A percentile compares a stretch with the other conserved stretches of the same genome.
phyloP scores from a whole-genome alignment of 1,140 invertebrate genomes.

The Portunus trituberculatus region DNA sequence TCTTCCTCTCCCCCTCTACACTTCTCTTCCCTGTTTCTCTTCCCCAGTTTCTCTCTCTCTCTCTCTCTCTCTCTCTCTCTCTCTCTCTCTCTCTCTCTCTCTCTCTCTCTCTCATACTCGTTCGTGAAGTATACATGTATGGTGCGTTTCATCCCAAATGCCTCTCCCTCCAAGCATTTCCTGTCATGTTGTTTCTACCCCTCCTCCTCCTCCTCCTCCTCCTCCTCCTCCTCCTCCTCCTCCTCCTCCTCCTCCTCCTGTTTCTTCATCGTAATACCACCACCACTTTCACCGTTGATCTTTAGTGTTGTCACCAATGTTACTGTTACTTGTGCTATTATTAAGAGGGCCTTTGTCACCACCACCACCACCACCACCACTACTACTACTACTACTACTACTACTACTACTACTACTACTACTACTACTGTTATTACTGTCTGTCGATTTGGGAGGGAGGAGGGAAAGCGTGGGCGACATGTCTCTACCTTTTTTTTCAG shows the following conservation, averaged over 20 bases:
- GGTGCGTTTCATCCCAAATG: neutral
- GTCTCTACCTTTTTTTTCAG: no score
- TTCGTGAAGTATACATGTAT: no score
- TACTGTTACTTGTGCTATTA: no score
- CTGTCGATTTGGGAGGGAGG: no score
- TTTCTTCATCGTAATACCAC: no score
- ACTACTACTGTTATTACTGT: neutral
- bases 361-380: no score
- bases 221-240: slow-evolving; percentile 31
- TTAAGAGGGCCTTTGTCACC: no score
- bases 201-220: neutral
- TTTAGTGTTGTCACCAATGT: no score
- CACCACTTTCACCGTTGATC: no score
- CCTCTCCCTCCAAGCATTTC: neutral
- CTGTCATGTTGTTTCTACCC: neutral
- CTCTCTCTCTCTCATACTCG: slow-evolving; percentile 29
- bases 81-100: slow-evolving; percentile 18
- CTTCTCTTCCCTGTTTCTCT: neutral
- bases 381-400: no score
- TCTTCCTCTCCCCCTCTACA: no score
- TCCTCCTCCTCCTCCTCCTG: neutral
- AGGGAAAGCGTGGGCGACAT: no score
- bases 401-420: neutral
- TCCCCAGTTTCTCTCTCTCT: neutral
- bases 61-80: neutral